These are phyloP conservation scores for Diorhabda sublineata DNA, from an alignment of 1,140 invertebrate genomes.

Conservation along the genomic window DNA sequence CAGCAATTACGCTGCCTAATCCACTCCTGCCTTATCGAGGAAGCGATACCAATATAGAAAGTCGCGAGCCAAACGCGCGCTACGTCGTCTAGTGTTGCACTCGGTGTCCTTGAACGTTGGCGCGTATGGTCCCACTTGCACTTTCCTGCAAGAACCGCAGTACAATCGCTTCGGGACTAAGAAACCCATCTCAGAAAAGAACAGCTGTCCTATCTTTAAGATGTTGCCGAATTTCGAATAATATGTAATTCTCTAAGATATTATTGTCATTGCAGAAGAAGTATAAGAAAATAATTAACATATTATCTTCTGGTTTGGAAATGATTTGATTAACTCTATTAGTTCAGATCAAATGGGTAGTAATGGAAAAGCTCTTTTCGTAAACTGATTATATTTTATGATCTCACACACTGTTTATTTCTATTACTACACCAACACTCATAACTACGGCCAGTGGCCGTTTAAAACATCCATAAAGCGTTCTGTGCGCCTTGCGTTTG, in stretches of 20 bases:
- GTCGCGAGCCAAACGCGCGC: constrained; percentile 41
- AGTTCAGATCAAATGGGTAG: no score
- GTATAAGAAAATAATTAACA: no score
- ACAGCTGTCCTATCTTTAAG: constrained; percentile 7
- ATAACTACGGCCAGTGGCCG: no score
- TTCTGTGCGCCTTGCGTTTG: no score
- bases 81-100: constrained; percentile 36
- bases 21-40: background rate
- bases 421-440: no score
- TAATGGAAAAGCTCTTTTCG: no score
- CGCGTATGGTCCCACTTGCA: constrained; percentile 43
- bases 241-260: background rate
- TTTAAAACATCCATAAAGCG: no score
- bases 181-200: background rate
- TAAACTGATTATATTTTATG: no score
- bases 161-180: background rate
- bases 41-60: constrained; percentile 9
- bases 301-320: no score
- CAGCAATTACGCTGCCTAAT: background rate
- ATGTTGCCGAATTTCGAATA: background rate
- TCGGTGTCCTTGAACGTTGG: constrained; percentile 44
- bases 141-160: constrained; percentile 38
- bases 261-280: no score
- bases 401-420: no score
- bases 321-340: no score